These are phyloP conservation scores for Sarotherodon lohbergeri DNA, from an alignment of 2,113 vertebrate genomes.

Conservation along the genomic window DNA sequence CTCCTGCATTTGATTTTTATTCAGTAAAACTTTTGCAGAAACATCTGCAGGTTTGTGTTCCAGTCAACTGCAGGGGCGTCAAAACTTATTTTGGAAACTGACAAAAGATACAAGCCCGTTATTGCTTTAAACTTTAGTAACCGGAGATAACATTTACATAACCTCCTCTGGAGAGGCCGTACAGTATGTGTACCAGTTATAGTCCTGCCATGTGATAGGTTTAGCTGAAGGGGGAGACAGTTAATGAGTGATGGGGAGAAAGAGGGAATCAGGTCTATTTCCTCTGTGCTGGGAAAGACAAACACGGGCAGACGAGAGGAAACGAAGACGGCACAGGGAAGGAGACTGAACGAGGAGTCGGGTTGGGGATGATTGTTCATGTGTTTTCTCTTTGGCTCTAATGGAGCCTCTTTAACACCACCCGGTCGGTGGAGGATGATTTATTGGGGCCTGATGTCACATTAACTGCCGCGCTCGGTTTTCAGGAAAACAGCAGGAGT, in stretches of 20 bases:
- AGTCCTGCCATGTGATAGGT: not conserved
- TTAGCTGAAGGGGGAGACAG: not conserved
- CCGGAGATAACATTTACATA: not conserved
- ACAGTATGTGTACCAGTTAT: not conserved
- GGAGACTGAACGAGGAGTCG: not conserved
- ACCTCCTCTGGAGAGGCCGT: not conserved
- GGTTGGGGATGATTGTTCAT: not conserved
- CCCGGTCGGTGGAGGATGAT: not conserved
- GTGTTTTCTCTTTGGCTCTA: slow-evolving; percentile 16
- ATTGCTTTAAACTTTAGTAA: not conserved
- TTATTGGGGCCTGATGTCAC: not conserved
- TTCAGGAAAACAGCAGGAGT: not conserved
- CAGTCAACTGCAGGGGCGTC: not conserved
- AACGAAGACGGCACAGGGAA: not conserved
- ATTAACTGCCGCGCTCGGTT: not conserved
- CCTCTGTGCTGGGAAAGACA: slow-evolving; percentile 56
- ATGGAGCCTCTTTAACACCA: slow-evolving; percentile 32
- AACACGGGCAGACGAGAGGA: slow-evolving; percentile 22
- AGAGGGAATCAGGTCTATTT: slow-evolving; percentile 15
- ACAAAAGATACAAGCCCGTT: rapidly evolving
- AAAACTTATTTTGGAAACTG: not conserved
- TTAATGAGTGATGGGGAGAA: slow-evolving; percentile 7
- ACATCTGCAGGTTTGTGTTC: not conserved
- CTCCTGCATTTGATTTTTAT: not conserved
- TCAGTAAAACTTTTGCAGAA: not conserved